phyloP scores from a whole-genome alignment of 2,113 vertebrate species.

The Rhadina sibilatrix region DNA sequence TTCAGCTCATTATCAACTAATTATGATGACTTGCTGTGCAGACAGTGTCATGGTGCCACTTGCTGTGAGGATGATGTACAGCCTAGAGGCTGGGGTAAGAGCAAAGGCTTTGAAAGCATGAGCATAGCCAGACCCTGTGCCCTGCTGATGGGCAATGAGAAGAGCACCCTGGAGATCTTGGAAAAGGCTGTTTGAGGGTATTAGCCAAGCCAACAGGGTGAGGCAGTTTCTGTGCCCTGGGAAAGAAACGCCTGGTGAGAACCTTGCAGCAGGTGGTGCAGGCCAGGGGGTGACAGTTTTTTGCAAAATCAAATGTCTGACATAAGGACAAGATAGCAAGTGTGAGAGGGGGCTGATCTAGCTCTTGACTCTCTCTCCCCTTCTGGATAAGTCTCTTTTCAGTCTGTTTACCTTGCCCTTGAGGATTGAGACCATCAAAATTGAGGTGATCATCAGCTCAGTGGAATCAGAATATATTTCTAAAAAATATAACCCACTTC shows the following conservation, averaged over 20 bases:
- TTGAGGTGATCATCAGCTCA: neutral
- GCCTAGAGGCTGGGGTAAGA: neutral
- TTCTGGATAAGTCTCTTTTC: neutral
- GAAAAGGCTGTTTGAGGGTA: neutral
- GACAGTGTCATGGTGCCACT: accelerated
- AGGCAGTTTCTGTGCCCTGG: neutral
- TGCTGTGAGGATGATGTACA: neutral
- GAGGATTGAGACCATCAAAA: neutral
- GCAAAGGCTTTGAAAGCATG: neutral
- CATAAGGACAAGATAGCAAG: neutral
- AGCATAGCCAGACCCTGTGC: neutral
- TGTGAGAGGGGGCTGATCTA: accelerated
- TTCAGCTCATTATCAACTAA: neutral
- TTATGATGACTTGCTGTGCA: neutral
- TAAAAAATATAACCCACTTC: neutral
- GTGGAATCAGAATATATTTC: neutral
- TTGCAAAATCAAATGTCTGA: neutral
- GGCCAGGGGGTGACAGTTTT: neutral
- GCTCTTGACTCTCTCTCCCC: neutral
- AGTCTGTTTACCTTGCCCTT: neutral
- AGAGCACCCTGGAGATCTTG: neutral
- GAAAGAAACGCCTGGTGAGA: neutral
- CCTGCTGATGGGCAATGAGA: neutral
- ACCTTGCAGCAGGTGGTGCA: neutral
- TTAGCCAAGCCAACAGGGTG: neutral